phyloP scores from a whole-genome alignment of 2,797 vertebrate genomes.

The Botia kubotai region DNA sequence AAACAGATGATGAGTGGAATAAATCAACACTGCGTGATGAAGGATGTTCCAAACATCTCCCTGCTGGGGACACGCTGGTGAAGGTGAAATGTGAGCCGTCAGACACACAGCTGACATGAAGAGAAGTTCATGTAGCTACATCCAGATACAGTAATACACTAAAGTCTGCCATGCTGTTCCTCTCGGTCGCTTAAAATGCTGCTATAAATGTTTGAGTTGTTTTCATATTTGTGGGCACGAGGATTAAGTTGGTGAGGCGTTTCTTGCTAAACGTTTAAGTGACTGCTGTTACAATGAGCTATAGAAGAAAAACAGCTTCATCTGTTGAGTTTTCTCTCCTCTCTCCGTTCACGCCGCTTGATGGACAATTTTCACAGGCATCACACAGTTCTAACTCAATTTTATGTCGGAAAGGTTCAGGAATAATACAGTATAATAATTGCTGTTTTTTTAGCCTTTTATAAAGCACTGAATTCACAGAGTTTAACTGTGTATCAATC shows the following conservation, averaged over 20 bases:
- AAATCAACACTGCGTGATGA: slow-evolving; percentile 52
- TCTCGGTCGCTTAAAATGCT: neutral
- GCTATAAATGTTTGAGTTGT: neutral
- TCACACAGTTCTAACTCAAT: too few relatives aligned
- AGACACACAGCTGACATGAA: slow-evolving; percentile 67
- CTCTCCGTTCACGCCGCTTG: neutral
- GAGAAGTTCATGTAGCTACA: slow-evolving; percentile 65
- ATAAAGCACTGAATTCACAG: too few relatives aligned
- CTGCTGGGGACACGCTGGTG: slow-evolving; percentile 64
- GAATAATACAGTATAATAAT: too few relatives aligned
- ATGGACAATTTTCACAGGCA: too few relatives aligned
- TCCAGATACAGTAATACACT: slow-evolving; percentile 59
- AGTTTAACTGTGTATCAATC: too few relatives aligned
- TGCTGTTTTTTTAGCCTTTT: too few relatives aligned
- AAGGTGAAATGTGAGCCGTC: slow-evolving; percentile 67
- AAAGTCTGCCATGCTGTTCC: slow-evolving; percentile 40
- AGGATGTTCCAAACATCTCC: slow-evolving; percentile 58
- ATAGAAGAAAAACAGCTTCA: neutral
- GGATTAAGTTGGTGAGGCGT: neutral
- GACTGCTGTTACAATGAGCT: neutral
- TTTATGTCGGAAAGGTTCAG: neutral
- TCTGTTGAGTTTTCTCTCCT: neutral
- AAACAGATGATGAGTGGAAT: slow-evolving; percentile 61
- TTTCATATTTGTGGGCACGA: neutral
- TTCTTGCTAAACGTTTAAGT: neutral